These are phyloP conservation scores for Benthosema pterotum DNA, from an alignment of 2,797 vertebrate species.

Conservation along the genomic window DNA sequence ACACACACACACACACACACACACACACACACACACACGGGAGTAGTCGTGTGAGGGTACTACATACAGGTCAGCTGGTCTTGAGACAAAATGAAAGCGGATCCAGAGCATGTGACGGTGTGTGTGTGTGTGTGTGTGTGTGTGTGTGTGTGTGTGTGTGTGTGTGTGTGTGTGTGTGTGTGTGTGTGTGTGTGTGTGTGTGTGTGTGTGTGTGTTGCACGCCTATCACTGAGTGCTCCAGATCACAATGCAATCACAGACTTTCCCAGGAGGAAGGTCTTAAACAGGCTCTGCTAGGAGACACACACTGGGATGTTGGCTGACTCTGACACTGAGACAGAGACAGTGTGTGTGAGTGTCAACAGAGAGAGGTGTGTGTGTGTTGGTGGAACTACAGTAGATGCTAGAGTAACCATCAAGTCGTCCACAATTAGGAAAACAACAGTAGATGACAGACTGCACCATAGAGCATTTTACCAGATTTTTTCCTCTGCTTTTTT, in stretches of 20 bases:
- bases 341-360: too few species aligned
- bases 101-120: conserved; percentile 79
- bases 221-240: conserved; percentile 17
- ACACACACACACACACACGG: conserved; percentile 14
- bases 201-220: too few species aligned
- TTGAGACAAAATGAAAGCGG: conserved; percentile 54
- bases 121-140: conserved; percentile 24
- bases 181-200: conserved; percentile 4
- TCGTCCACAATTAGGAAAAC: background rate
- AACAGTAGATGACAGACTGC: background rate
- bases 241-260: conserved; percentile 60
- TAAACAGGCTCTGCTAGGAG: conserved; percentile 46
- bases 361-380: too few species aligned
- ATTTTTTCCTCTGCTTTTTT: too few species aligned
- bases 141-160: background rate
- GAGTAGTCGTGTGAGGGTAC: conserved; percentile 32
- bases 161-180: background rate
- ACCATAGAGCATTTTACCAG: background rate
- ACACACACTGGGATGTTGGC: conserved; percentile 22
- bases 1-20: background rate
- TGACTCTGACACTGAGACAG: background rate
- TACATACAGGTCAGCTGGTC: conserved; percentile 68
- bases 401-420: conserved; percentile 15
- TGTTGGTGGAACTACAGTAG: conserved; percentile 35
- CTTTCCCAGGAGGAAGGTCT: conserved; percentile 46